Evolutionary conservation across 2,113 vertebrate genomes (phyloP).

Genomic region (Saguinus midas): DNA sequence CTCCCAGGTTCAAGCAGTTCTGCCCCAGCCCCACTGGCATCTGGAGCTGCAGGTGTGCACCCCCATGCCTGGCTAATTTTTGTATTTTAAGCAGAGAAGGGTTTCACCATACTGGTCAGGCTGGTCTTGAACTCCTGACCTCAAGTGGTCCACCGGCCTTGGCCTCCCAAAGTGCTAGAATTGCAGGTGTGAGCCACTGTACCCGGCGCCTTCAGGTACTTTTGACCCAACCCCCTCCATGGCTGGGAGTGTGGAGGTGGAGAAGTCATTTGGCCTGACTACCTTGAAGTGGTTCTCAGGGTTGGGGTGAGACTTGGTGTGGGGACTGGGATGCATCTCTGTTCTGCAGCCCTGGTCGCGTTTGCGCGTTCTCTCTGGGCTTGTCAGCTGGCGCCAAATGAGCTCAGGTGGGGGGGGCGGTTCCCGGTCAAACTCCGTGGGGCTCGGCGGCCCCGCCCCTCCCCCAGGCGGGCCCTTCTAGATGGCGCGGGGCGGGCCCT

Average conservation of each 20-base stretch:
- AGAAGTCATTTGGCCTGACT: neutral
- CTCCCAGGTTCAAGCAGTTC: too few species aligned
- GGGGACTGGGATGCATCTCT: too few species aligned
- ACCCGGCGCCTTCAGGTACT: neutral
- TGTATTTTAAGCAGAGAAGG: too few species aligned
- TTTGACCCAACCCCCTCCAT: neutral
- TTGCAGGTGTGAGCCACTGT: too few species aligned
- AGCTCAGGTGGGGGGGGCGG: neutral
- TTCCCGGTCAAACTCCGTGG: fast-evolving
- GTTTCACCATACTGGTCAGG: too few species aligned
- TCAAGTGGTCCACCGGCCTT: too few species aligned
- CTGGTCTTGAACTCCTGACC: too few species aligned
- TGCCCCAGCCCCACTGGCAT: too few species aligned
- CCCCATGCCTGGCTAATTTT: too few species aligned
- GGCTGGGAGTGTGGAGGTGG: neutral
- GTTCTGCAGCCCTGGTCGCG: neutral
- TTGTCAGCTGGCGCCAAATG: neutral
- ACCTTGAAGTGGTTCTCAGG: neutral
- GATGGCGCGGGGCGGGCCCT: neutral
- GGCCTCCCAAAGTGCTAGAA: too few species aligned
- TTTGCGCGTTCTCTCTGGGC: neutral
- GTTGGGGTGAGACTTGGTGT: neutral
- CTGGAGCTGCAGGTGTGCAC: too few species aligned
- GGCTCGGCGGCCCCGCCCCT: neutral
- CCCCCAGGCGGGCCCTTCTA: neutral